These are phyloP conservation scores for Chloroceryle amazona DNA, from an alignment of 2,797 vertebrate species.

Conservation along the genomic window DNA sequence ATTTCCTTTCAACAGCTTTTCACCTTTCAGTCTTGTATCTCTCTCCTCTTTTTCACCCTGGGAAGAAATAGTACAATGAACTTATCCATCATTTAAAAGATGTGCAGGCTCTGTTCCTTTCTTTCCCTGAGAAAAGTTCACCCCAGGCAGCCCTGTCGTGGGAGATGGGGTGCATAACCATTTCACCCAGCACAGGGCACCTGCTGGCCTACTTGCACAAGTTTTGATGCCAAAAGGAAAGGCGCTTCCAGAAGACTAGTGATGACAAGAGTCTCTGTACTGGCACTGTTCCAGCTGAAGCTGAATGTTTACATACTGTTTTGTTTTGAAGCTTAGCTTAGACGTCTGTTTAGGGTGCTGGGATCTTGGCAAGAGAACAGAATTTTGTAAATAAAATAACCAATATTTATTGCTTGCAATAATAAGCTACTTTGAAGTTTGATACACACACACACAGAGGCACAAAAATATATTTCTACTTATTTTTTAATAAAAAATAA, in stretches of 20 bases:
- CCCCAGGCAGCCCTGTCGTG: background rate
- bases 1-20: background rate
- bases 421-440: background rate
- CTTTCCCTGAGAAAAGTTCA: background rate
- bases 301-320: background rate
- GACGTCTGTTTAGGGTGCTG: background rate
- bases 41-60: background rate
- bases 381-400: background rate
- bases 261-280: background rate
- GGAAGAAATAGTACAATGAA: background rate
- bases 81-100: rapidly evolving
- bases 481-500: background rate
- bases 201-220: background rate
- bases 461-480: background rate
- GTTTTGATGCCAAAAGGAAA: background rate
- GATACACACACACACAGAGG: background rate
- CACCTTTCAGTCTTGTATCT: rapidly evolving
- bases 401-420: background rate
- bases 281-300: background rate
- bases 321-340: background rate
- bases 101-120: rapidly evolving
- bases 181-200: background rate
- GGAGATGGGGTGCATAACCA: background rate
- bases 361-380: background rate
- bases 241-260: background rate